Evolutionary conservation across 2,113 vertebrate genomes (phyloP).

Genomic region (Neolamprologus cancellatus): DNA sequence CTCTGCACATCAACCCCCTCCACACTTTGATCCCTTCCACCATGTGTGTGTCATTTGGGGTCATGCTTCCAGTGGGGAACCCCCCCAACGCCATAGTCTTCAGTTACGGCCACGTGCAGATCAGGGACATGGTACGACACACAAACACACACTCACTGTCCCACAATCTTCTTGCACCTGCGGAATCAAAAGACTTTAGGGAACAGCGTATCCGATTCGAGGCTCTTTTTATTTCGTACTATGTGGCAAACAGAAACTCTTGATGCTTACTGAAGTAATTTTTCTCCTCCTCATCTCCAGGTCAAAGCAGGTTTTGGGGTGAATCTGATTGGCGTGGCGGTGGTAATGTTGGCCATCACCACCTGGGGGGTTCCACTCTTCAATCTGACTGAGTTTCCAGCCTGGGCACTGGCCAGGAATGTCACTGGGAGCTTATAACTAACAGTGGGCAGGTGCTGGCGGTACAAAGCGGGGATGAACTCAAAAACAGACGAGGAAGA

Average conservation of each 20-base stretch:
- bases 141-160: not conserved
- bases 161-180: constrained; percentile 20
- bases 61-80: constrained; percentile 98
- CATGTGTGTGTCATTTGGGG: constrained; percentile 96
- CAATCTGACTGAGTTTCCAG: constrained; percentile 83
- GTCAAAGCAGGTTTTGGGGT: constrained; percentile 96
- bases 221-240: not conserved
- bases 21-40: constrained; percentile 95
- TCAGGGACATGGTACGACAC: constrained; percentile 89
- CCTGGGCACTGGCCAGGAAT: constrained; percentile 81
- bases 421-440: constrained; percentile 72
- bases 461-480: not conserved
- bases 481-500: not conserved
- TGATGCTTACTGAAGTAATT: not conserved
- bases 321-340: constrained; percentile 89
- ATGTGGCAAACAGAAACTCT: not conserved
- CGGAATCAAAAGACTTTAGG: not conserved
- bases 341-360: constrained; percentile 92
- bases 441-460: not conserved
- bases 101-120: constrained; percentile 94
- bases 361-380: constrained; percentile 94
- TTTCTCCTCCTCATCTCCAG: constrained; percentile 53
- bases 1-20: constrained; percentile 89
- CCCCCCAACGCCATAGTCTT: constrained; percentile 98
- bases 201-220: not conserved